A percentile compares a stretch with the other conserved stretches of the same genome.
phyloP scores from a whole-genome alignment of 2,113 vertebrate species.

The Bettongia penicillata region DNA sequence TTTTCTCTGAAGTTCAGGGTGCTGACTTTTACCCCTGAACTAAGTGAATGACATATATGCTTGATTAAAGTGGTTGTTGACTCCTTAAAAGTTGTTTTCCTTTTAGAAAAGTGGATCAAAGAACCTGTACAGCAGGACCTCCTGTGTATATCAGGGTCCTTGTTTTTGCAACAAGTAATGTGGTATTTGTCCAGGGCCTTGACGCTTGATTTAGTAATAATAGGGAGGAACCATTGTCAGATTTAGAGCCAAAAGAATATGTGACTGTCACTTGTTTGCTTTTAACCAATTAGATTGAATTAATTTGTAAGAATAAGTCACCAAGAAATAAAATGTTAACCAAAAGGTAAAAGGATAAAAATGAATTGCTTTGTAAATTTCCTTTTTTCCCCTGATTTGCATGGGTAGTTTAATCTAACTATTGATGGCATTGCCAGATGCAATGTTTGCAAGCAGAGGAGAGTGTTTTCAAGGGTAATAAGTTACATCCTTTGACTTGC shows the following conservation, averaged over 20 bases:
- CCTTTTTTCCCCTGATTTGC: background rate
- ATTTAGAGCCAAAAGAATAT: background rate
- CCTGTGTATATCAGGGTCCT: too few species aligned
- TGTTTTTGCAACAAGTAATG: background rate
- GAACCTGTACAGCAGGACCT: too few species aligned
- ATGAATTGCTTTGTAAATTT: background rate
- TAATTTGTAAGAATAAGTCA: background rate
- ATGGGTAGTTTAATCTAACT: background rate
- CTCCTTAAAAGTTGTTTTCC: too few species aligned
- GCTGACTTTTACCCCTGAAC: too few species aligned
- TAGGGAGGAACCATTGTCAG: background rate
- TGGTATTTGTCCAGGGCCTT: background rate
- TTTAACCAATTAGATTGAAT: background rate
- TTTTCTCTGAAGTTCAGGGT: too few species aligned
- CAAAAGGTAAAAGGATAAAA: background rate
- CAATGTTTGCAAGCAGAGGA: background rate
- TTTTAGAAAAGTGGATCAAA: too few species aligned
- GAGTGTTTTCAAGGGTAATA: constrained; percentile 26
- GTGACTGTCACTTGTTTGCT: background rate
- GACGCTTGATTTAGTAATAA: background rate
- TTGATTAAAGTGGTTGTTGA: too few species aligned
- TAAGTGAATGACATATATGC: too few species aligned
- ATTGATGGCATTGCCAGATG: background rate
- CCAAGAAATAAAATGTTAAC: background rate
- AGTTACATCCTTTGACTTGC: constrained; percentile 43